Evolutionary conservation across 2,888 invertebrate genomes (phyloP).

Genomic region (Synergus laeviventris): DNA sequence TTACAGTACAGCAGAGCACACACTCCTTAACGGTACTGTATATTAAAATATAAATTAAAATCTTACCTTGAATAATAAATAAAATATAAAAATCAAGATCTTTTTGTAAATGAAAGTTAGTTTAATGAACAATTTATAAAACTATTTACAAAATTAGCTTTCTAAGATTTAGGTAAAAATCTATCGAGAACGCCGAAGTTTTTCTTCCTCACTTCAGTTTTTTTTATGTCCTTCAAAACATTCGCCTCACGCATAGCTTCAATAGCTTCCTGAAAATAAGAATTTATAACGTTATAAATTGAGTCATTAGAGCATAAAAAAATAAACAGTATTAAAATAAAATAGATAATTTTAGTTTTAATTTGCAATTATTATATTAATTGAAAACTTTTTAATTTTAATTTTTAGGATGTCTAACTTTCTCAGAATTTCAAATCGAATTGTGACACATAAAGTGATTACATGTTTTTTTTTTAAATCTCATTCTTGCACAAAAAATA

Average conservation of each 20-base stretch:
- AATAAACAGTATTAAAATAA: no score
- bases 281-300: no score
- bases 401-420: neutral
- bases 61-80: no score
- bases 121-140: constrained; percentile 11
- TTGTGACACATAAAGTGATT: no score
- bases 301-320: no score
- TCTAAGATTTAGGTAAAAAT: constrained; percentile 80
- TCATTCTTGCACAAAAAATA: neutral
- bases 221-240: constrained; percentile 68
- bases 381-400: constrained; percentile 34
- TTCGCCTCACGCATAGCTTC: constrained; percentile 76
- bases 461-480: neutral
- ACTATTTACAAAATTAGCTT: constrained; percentile 41
- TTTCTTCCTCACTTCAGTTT: constrained; percentile 71
- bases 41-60: no score
- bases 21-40: no score
- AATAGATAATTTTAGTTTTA: no score
- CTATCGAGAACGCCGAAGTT: constrained; percentile 82
- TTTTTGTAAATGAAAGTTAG: neutral
- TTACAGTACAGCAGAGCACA: no score
- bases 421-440: no score
- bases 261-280: constrained; percentile 78
- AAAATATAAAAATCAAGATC: neutral
- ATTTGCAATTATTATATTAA: constrained; percentile 48